Base-by-base conservation (phyloP, 2,888 invertebrate genomes). In the Caenorhabditis angaria region DNA sequence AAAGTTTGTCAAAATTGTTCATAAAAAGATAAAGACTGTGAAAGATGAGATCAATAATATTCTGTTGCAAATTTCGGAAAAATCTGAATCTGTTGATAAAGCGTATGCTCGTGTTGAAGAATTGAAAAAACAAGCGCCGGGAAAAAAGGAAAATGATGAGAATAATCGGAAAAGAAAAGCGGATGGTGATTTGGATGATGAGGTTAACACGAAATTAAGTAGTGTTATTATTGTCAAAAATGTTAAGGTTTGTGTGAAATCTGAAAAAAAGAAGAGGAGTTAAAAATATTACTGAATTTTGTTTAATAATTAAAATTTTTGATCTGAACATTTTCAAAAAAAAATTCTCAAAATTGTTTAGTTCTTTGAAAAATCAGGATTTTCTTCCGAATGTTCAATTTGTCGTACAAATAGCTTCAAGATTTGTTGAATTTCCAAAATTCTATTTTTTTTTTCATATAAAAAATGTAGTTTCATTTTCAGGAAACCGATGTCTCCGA, bases 1-100 rank as follows among this genome's bases (percentile, higher is more conserved):
- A 24, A 71, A 72, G 61, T 90, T 95, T 27, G 92, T 96, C 68
- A 92, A 93, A 80, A 91, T 93, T 74, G 90, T 94, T 29, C 94
- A 95, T 86, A 92, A 92, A 61, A 92, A 92, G 90, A 89, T 88
- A 75, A 83, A 81, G 18, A 84, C 80, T 25, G 91, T 92, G 6
- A 94, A 94, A 84, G 92, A 92, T 60, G 91, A 92, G 0, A 90
- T 81, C 5, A 72, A 79, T 25, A 47, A 28, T 4, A 61, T 64
- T 14, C 32, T 72, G 27, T n/a, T 72, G 32, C 61, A 65, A 48
- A 72, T 72, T 1, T 72, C 72, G 0, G 65, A 72, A 20, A 67
- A 72, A 48, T 64, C 72, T 14, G 54, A 65, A 61, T 2, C 61
- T 3, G 72, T 72, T 2, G 72, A 72, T 51, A 61, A 72, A 27